Evolutionary conservation across 1,140 invertebrate species (phyloP), one percentile per base, ranked within the genome.

Genomic region (Trypoxylus dichotomus): DNA sequence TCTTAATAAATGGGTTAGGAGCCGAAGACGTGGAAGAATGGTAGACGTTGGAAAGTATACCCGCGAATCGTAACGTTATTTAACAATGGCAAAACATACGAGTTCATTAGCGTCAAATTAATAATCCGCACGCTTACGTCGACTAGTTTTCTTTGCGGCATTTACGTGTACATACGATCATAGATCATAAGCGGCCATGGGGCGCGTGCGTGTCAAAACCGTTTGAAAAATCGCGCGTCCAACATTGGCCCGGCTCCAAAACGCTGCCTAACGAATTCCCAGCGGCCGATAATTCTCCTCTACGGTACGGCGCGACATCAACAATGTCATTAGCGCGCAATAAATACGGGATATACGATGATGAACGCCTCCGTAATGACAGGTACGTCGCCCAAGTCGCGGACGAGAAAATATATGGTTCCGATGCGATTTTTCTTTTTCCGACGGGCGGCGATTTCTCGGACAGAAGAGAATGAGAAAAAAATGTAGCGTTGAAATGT

Each of bases 51-150:
- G n/a, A n/a, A n/a, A n/a, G n/a, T n/a, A n/a, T n/a, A n/a, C n/a
- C n/a, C n/a, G n/a, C n/a, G n/a, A n/a, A n/a, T n/a, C n/a, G n/a
- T n/a, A n/a, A n/a, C n/a, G n/a, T n/a, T n/a, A n/a, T n/a, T n/a
- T n/a, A n/a, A n/a, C n/a, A n/a, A n/a, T n/a, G n/a, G n/a, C n/a
- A n/a, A n/a, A n/a, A n/a, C n/a, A n/a, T 29, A 29, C 8, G 60
- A 27, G 60, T 68, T 68, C 60, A 29, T 68, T 68, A 68, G 60
- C 60, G 60, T 68, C 60, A 68, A 68, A 68, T 68, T 68, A 68
- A 68, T 68, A 68, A 29, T 68, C n/a, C 21, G 60, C 60, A 10
- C 8, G 60, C 60, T 19, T 29, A 68, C 10, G 8, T 27, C 27
- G 60, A 63, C n/a, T n/a, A 19, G 13, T 15, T n/a, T 19, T 6